Base-by-base conservation (phyloP, 2,797 vertebrate genomes). In the Nasua narica region DNA sequence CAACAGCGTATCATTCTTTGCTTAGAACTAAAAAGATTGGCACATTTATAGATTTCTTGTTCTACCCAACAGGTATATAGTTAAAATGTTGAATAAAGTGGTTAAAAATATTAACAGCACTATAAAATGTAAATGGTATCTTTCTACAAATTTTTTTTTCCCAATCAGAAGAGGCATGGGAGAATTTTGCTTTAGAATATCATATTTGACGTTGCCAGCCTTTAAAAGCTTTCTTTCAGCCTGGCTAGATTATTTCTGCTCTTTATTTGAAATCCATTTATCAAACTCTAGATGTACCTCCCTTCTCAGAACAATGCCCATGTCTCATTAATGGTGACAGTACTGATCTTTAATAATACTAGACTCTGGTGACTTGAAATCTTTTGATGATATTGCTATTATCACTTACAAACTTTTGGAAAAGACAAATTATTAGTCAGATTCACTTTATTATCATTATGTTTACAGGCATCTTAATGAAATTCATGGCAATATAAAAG, bases 211-310 rank as follows among this genome's bases (percentile, higher is more conserved):
- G 90, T 92, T 92, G 25, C 19, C 35, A 86, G 43, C 27, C 65
- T 97, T 96, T 87, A 81, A 90, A 92, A 60, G 10, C 27, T 91
- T 58, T 62, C 76, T 96, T 95, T 76, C 32, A 79, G 46, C 13
- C 48, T 62, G 46, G 76, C 56, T 67, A 92, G 72, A 93, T 91
- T 84, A 70, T 91, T 95, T 90, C 70, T 7, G 25, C 4, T 90
- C 9, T 84, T 86, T 90, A 67, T 92, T 96, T 92, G 48, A 95
- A 96, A 95, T 90, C 23, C 77, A 94, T 88, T 97, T 86, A 60
- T 88, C 62, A 95, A 93, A 81, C 40, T 70, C 72, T 37, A 85
- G 76, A 77, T 90, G 11, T 82, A 77, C 72, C 69, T 87, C 37
- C n/a, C 8, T 89, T 96, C 82, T 56, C 2, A 91, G 32, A 89